A percentile compares a stretch with the other conserved stretches of the same genome.
Conservation (phyloP, 2,113 vertebrate species). For the Hemiprocne comata region DNA sequence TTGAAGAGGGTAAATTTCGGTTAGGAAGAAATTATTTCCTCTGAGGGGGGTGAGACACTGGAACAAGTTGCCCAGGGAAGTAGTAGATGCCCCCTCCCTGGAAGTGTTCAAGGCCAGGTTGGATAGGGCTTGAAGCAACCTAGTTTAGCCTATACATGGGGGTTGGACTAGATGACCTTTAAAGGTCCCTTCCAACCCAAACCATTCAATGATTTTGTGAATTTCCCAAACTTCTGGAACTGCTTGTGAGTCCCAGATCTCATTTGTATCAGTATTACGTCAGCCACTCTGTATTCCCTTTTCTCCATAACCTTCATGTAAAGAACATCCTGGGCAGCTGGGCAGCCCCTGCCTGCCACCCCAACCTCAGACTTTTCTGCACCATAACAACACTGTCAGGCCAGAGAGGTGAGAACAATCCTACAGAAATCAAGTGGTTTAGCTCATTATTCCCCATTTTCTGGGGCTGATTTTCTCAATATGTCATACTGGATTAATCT, state of each 20-base stretch:
- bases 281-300: not conserved
- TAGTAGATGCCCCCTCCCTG: no score
- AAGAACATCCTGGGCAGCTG: not conserved
- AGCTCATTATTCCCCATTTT: not conserved
- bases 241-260: not conserved
- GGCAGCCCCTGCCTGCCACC: not conserved
- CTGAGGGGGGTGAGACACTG: no score
- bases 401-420: not conserved
- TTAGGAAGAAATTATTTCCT: no score
- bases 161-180: no score
- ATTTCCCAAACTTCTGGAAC: not conserved
- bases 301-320: not conserved
- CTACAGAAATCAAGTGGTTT: not conserved
- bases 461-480: not conserved
- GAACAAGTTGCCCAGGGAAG: no score
- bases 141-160: no score
- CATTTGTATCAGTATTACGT: not conserved
- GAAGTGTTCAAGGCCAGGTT: no score
- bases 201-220: no score
- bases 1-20: no score
- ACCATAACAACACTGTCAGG: accelerated
- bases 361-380: not conserved
- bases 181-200: no score
- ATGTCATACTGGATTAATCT: not conserved
- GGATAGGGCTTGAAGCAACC: no score